phyloP scores from a whole-genome alignment of 2,113 vertebrate genomes.

The Thymallus thymallus region DNA sequence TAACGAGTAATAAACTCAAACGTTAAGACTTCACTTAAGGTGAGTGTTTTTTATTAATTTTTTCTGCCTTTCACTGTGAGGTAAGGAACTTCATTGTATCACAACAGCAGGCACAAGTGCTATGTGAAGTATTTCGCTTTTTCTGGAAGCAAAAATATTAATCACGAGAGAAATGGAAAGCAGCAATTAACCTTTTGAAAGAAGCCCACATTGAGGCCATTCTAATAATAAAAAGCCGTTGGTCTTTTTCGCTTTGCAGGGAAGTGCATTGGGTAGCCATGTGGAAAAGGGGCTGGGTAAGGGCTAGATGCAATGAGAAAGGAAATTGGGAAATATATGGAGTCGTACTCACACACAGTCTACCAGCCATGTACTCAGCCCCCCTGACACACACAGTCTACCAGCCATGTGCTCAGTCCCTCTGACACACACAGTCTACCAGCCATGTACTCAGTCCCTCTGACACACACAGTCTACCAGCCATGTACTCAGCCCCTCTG shows the following conservation, averaged over 20 bases:
- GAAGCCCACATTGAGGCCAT: constrained; percentile 5
- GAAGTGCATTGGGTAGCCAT: constrained; percentile 4
- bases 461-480: too few relatives aligned
- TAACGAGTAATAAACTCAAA: constrained; percentile 57
- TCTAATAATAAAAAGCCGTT: constrained; percentile 23
- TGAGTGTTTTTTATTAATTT: not conserved
- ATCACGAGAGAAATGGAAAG: constrained; percentile 35
- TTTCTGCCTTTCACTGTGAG: constrained; percentile 9
- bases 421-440: too few relatives aligned
- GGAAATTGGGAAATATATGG: constrained; percentile 37
- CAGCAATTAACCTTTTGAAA: constrained; percentile 38
- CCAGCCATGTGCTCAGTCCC: too few relatives aligned
- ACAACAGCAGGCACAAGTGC: constrained; percentile 15
- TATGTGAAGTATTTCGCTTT: constrained; percentile 30
- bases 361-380: too few relatives aligned
- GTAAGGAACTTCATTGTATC: constrained; percentile 15
- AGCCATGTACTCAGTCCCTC: too few relatives aligned
- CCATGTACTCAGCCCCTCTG: too few relatives aligned
- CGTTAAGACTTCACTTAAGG: constrained; percentile 28
- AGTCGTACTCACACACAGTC: not conserved
- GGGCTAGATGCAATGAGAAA: constrained; percentile 24
- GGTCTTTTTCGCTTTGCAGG: constrained; percentile 1
- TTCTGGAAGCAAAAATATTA: constrained; percentile 26
- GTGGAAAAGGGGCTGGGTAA: constrained; percentile 25
- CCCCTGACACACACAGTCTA: too few relatives aligned